Evolutionary conservation across 2,797 vertebrate species (phyloP), one percentile per base, ranked within the genome.

Genomic region (Parauchenoglanis punctatus): DNA sequence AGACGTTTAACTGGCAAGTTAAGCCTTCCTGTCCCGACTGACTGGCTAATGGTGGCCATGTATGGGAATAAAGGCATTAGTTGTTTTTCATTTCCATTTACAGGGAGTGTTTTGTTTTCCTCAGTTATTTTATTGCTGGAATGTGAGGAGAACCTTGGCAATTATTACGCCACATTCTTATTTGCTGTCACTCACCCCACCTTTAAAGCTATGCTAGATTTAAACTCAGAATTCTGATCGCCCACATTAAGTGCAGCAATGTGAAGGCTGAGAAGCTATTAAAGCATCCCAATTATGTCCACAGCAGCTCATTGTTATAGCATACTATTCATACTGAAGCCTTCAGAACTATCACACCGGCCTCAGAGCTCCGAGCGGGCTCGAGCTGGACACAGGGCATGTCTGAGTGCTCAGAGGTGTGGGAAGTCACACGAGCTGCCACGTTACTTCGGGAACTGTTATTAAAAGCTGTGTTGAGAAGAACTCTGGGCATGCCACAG

Each of bases 391-490:
- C 28, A n/a, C 25, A 8, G 44, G 40, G 17, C 15, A 18, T 70
- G 56, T 28, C 4, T 7, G 2, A 31, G 20, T 17, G 73, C 49
- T 0, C 20, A 70, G 31, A 83, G 58, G 67, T 89, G 86, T 75
- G 23, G 82, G 59, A 94, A 95, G 93, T 95, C 93, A 93, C 93
- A 91, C 89, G 92, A 93, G 91, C 94, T 93, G 94, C 92, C 93
- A 95, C 93, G 93, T 95, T 91, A 91, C 85, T 81, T 78, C 68
- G 56, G 76, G 88, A 40, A 85, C 11, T 91, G 93, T 93, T 95
- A 95, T 96, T 95, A 95, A 95, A 96, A 95, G 94, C 93, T 4
- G 93, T 86, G 94, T 93, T 94, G 93, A 94, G 92, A 91, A 91
- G 90, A 88, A 68, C 90, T 93, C 92, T 84, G 91, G 91, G 88